phyloP scores from a whole-genome alignment of 2,113 vertebrate species.

The Plecotus auritus region DNA sequence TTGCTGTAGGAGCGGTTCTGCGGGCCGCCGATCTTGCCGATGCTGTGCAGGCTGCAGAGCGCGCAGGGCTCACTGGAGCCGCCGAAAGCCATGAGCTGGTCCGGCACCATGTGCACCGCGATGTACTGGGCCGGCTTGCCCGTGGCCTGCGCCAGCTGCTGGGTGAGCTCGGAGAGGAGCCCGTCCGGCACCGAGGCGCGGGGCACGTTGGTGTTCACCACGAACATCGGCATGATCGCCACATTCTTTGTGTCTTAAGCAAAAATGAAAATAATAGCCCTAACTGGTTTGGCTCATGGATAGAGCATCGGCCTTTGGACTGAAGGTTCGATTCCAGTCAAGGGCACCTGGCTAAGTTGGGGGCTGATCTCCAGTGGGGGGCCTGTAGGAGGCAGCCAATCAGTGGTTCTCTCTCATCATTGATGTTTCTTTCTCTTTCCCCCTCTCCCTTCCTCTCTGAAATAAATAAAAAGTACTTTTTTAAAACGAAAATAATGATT shows the following conservation, averaged over 20 bases:
- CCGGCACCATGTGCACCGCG: conserved; percentile 90
- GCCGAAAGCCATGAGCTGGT: conserved; percentile 95
- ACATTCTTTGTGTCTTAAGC: too few relatives aligned
- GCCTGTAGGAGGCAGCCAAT: too few relatives aligned
- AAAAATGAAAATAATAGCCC: background rate
- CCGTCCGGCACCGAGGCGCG: conserved; percentile 86
- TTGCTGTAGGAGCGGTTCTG: conserved; percentile 93
- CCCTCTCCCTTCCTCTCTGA: too few relatives aligned
- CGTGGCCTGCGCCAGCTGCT: conserved; percentile 89
- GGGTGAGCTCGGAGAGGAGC: conserved; percentile 87
- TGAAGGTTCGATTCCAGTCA: too few relatives aligned
- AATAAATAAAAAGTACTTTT: too few relatives aligned
- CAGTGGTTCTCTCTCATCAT: too few relatives aligned
- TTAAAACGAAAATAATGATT: background rate
- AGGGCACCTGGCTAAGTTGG: too few relatives aligned
- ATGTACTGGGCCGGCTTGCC: conserved; percentile 96
- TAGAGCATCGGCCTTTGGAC: too few relatives aligned
- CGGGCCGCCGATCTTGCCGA: conserved; percentile 90
- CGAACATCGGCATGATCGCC: conserved; percentile 90
- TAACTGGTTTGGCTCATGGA: too few relatives aligned
- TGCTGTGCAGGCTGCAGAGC: conserved; percentile 92
- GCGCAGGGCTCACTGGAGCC: conserved; percentile 92
- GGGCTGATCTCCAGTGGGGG: too few relatives aligned
- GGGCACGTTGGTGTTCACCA: conserved; percentile 91
- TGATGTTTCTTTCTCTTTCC: too few relatives aligned